phyloP scores from a whole-genome alignment of 2,888 invertebrate species.

The Megaustenia siamemsis region DNA sequence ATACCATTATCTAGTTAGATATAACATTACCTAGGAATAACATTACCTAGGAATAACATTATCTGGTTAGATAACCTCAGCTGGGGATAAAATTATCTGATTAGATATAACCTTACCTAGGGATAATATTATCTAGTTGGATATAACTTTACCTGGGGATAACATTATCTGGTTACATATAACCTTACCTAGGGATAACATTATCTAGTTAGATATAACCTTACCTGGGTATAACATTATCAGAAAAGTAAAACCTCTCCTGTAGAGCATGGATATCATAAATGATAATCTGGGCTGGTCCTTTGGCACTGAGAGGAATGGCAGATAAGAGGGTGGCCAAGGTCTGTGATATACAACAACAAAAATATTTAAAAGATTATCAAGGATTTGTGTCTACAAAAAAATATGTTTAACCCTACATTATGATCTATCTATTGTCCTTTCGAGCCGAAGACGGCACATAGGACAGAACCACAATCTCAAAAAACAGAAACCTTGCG shows the following conservation, averaged over 20 bases:
- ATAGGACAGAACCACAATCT: too few relatives aligned
- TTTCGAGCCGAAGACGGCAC: too few relatives aligned
- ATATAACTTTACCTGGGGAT: slow-evolving; percentile 76
- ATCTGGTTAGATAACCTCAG: slow-evolving; percentile 60
- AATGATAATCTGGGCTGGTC: slow-evolving; percentile 80
- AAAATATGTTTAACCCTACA: too few relatives aligned
- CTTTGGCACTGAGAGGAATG: slow-evolving; percentile 78
- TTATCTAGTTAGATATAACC: not conserved
- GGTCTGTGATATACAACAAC: slow-evolving; percentile 69
- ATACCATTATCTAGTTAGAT: too few relatives aligned
- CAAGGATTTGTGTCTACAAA: too few relatives aligned
- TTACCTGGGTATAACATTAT: slow-evolving; percentile 79
- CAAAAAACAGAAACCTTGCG: too few relatives aligned
- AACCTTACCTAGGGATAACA: too few relatives aligned
- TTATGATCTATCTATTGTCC: too few relatives aligned
- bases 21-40: not conserved
- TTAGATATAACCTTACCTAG: slow-evolving; percentile 62
- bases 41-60: not conserved
- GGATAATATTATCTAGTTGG: too few relatives aligned
- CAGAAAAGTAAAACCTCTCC: slow-evolving; percentile 80
- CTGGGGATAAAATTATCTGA: slow-evolving; percentile 79
- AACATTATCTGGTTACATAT: slow-evolving; percentile 76
- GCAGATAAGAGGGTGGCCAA: slow-evolving; percentile 78
- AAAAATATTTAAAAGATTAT: too few relatives aligned
- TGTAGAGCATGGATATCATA: slow-evolving; percentile 81